A percentile compares a stretch with the other conserved stretches of the same genome.
Evolutionary conservation across 1,140 invertebrate genomes (phyloP).

Genomic region (Eumaeus atala): DNA sequence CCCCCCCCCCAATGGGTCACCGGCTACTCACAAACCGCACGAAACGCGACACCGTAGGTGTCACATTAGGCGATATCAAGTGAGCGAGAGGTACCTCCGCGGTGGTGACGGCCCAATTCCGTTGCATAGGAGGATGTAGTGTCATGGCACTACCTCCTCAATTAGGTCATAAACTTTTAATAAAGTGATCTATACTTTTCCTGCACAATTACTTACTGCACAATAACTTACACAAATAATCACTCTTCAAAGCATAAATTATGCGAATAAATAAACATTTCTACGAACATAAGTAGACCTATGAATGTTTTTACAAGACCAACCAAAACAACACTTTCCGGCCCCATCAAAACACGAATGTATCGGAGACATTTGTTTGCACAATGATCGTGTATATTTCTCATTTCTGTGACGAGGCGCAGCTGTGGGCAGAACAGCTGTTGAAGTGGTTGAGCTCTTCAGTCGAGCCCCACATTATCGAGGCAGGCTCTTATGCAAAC

Average conservation of each 20-base stretch:
- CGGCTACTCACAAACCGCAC: no score
- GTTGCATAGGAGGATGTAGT: no score
- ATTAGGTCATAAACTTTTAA: no score
- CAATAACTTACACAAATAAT: not conserved
- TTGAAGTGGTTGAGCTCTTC: conserved; percentile 34
- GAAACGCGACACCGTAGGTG: no score
- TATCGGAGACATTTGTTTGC: conserved; percentile 57
- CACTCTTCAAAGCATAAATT: conserved; percentile 13
- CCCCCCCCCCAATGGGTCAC: no score
- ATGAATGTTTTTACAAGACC: conserved; percentile 41
- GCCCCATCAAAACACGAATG: conserved; percentile 40
- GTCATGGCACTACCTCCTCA: no score
- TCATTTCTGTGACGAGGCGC: conserved; percentile 51
- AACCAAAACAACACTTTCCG: conserved; percentile 41
- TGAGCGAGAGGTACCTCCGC: no score
- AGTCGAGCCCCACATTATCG: conserved; percentile 43
- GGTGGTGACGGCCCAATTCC: no score
- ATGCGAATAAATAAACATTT: conserved; percentile 21
- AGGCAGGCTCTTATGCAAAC: conserved; percentile 44
- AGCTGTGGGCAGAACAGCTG: conserved; percentile 53
- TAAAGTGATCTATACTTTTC: no score
- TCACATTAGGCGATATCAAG: no score
- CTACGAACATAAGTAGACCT: conserved; percentile 12
- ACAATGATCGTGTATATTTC: conserved; percentile 57
- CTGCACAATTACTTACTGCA: no score